Evolutionary conservation across 1,140 invertebrate genomes (phyloP), one percentile per base, ranked within the genome.

Genomic region (Meloidogyne hapla): DNA sequence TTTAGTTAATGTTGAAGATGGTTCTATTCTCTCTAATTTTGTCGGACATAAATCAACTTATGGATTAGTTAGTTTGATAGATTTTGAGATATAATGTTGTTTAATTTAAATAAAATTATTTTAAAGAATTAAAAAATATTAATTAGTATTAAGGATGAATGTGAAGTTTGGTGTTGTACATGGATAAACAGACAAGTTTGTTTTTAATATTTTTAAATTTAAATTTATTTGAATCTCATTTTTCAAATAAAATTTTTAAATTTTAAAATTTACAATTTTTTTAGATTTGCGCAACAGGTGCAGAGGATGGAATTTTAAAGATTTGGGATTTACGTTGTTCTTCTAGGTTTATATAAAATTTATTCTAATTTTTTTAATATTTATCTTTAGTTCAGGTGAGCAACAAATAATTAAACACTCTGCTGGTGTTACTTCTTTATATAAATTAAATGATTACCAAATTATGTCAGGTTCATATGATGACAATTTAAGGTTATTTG

Each of bases 391-490:
- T 56, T 56, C 48, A 56, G 4, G 18, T 2, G 45, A 15, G 15
- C 13, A 15, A n/a, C 18, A 56, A n/a, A 13, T 5, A 3, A n/a
- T 56, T 56, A n/a, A 56, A n/a, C 48, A 56, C 18, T 56, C 48
- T 56, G 48, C 48, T n/a, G 48, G 48, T 56, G 48, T 56, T 56
- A 56, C 48, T 56, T 56, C 48, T n/a, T n/a, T 56, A 6, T 56
- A 56, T 56, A 56, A 56, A 56, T n/a, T n/a, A n/a, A 56, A n/a
- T 56, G 48, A 56, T 56, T 18, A 56, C 5, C 48, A 56, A n/a
- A 56, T 56, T n/a, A 56, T 56, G 48, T n/a, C 48, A 15, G 48
- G 48, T 56, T 56, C 48, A 56, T 56, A 56, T 56, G 48, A 56
- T 56, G 48, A 56, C 18, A 18, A 56, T 56, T 56, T 56, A n/a